These are phyloP conservation scores for Bombus sylvicola DNA, from an alignment of 1,140 invertebrate species.

Conservation along the genomic window DNA sequence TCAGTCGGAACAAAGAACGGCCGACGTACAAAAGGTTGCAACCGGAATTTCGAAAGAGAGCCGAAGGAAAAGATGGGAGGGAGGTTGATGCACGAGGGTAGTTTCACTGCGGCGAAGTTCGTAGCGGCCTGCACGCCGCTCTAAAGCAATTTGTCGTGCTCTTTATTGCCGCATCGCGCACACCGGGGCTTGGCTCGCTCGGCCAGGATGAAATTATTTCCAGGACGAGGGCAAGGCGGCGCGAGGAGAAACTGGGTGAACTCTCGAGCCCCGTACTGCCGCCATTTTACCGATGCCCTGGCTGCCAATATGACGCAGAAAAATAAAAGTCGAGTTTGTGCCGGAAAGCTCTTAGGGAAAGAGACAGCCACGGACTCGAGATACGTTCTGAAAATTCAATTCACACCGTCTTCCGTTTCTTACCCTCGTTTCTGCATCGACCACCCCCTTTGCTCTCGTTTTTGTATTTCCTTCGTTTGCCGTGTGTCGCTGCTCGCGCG, in stretches of 20 bases:
- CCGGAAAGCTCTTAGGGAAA: constrained; percentile 63
- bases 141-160: constrained; percentile 70
- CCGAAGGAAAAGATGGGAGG: background rate
- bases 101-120: constrained; percentile 60
- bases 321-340: constrained; percentile 68
- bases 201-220: constrained; percentile 69
- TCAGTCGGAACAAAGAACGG: background rate
- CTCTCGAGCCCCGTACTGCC: background rate
- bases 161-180: constrained; percentile 67
- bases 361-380: background rate
- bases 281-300: constrained; percentile 45
- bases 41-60: constrained; percentile 16
- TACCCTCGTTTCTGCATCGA: background rate
- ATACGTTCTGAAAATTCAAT: constrained; percentile 63
- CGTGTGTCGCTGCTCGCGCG: background rate
- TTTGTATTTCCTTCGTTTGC: constrained; percentile 4
- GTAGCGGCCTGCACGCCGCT: constrained; percentile 37
- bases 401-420: constrained; percentile 27
- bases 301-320: constrained; percentile 56
- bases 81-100: constrained; percentile 53
- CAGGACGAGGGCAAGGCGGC: constrained; percentile 37
- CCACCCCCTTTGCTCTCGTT: background rate
- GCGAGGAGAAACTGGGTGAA: constrained; percentile 8
- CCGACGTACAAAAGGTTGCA: background rate
- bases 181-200: constrained; percentile 54